Percentiles rank a stretch among this genome's conserved stretches.
Evolutionary conservation across 2,797 vertebrate genomes (phyloP).

Genomic region (Chelmon rostratus): DNA sequence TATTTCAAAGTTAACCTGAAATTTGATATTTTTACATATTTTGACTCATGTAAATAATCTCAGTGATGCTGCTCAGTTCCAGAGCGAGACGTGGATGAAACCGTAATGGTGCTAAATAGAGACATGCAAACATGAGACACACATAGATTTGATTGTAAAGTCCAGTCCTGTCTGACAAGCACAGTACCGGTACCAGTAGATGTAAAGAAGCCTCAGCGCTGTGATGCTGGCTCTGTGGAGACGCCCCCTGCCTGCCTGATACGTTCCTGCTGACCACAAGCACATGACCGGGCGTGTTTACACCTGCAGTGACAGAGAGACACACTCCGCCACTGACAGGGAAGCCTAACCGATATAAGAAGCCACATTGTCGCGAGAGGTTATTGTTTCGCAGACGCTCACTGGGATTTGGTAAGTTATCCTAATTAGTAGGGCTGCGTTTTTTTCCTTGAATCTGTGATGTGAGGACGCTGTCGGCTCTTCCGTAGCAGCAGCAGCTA

Average conservation of each 20-base stretch:
- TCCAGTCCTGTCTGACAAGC: too few species aligned
- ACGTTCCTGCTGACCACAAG: conserved; percentile 74
- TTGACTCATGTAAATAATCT: background rate
- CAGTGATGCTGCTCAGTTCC: too few species aligned
- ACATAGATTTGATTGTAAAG: too few species aligned
- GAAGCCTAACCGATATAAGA: background rate
- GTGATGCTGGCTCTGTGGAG: background rate
- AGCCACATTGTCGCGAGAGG: background rate
- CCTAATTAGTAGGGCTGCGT: too few species aligned
- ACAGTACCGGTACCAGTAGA: background rate
- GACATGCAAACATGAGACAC: too few species aligned
- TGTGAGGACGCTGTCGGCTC: conserved; percentile 18
- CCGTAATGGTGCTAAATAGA: too few species aligned
- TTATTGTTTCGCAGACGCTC: conserved; percentile 1
- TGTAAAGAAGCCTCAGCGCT: conserved; percentile 22
- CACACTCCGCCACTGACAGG: conserved; percentile 8
- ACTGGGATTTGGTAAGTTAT: conserved; percentile 50
- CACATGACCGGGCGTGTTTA: conserved; percentile 88
- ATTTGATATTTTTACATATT: background rate
- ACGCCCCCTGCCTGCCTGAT: conserved; percentile 68
- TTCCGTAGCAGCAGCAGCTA: conserved; percentile 74
- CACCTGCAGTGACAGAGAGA: conserved; percentile 65
- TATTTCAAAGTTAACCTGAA: too few species aligned
- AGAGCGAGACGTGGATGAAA: too few species aligned
- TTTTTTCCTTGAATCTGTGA: background rate